Conservation (phyloP, 2,113 vertebrate species). For the Thermophis baileyi region DNA sequence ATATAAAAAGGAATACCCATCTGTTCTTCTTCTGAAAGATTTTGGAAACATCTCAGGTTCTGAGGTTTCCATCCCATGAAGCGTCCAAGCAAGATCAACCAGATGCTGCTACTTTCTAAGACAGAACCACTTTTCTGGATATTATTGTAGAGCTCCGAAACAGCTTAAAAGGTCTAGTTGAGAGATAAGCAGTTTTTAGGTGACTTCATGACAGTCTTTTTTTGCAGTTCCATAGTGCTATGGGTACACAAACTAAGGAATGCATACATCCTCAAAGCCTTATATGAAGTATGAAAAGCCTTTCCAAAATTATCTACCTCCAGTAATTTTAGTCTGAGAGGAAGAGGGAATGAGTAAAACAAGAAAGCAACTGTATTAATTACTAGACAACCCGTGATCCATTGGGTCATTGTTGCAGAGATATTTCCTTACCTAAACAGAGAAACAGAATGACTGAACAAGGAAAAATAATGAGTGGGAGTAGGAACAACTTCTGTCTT, state of each 20-base stretch:
- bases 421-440: too few species aligned
- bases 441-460: too few species aligned
- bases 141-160: neutral
- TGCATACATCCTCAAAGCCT: neutral
- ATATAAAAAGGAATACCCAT: neutral
- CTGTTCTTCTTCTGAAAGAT: neutral
- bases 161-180: neutral
- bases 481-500: too few species aligned
- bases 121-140: neutral
- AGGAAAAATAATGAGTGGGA: too few species aligned
- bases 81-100: neutral
- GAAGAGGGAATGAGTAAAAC: neutral
- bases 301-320: neutral
- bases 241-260: neutral
- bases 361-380: neutral
- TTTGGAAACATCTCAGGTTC: neutral
- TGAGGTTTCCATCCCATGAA: neutral
- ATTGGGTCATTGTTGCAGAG: neutral
- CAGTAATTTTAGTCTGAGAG: neutral
- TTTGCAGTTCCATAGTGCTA: neutral
- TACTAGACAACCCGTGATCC: neutral
- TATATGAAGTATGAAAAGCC: neutral
- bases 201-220: neutral
- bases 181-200: neutral
- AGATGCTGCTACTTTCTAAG: neutral